Evolutionary conservation across 2,888 invertebrate species (phyloP).

Genomic region (Xanthorhoe designata): DNA sequence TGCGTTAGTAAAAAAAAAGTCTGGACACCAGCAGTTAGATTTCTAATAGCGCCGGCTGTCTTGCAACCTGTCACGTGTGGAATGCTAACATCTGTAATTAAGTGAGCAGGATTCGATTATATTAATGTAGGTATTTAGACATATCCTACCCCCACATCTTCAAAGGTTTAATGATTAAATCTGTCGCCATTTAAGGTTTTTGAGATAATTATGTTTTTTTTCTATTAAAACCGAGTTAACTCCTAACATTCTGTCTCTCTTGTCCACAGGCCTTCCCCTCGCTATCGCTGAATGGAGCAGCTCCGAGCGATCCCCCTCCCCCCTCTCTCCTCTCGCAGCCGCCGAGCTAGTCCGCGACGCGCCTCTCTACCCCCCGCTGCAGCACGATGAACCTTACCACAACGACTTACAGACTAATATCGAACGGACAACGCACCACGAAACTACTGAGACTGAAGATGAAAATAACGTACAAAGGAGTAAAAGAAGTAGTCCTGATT

Average conservation of each 20-base stretch:
- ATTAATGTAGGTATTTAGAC: too few relatives aligned
- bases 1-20: too few relatives aligned
- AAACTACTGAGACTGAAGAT: conserved; percentile 54
- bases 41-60: too few relatives aligned
- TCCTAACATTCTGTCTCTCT: conserved; percentile 23
- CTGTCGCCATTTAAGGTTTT: too few relatives aligned
- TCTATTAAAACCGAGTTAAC: too few relatives aligned
- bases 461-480: conserved; percentile 59
- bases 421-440: conserved; percentile 56
- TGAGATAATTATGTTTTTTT: too few relatives aligned
- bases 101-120: too few relatives aligned
- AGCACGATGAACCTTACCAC: conserved; percentile 48
- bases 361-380: conserved; percentile 58
- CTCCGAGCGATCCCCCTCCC: conserved; percentile 58
- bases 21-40: too few relatives aligned
- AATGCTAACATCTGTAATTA: too few relatives aligned
- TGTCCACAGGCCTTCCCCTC: conserved; percentile 61
- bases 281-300: conserved; percentile 61
- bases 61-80: too few relatives aligned
- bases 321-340: conserved; percentile 56
- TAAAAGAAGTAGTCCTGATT: conserved; percentile 69
- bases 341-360: conserved; percentile 69
- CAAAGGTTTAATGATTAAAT: too few relatives aligned
- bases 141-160: too few relatives aligned
- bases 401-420: conserved; percentile 61